Evolutionary conservation across 2,797 vertebrate genomes (phyloP).

Genomic region (Trichosurus vulpecula): DNA sequence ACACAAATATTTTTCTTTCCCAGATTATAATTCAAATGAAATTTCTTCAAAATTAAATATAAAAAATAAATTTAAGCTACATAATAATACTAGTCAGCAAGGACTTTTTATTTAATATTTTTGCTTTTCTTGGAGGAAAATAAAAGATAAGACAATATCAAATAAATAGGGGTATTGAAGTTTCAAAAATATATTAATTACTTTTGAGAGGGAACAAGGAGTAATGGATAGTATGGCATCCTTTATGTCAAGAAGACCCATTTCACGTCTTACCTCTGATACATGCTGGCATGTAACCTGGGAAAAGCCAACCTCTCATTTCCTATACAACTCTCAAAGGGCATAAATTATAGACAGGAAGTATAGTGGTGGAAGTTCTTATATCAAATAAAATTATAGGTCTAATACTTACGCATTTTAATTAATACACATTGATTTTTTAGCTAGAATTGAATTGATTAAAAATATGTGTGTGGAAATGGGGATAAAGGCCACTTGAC

Average conservation of each 20-base stretch:
- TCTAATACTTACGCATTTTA: neutral
- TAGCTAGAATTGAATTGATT: constrained; percentile 42
- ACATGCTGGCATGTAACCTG: neutral
- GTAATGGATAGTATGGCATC: neutral
- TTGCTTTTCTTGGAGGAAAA: neutral
- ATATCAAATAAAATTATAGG: neutral
- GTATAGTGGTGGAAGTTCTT: neutral
- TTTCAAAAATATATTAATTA: neutral
- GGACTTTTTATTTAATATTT: neutral
- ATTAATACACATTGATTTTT: constrained; percentile 37
- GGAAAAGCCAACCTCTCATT: neutral
- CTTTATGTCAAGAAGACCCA: neutral
- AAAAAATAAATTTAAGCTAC: neutral
- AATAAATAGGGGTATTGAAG: neutral
- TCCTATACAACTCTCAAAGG: neutral
- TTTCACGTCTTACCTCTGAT: neutral
- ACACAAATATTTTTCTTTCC: neutral
- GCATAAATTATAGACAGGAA: neutral
- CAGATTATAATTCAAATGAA: neutral
- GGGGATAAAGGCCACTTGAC: constrained; percentile 43
- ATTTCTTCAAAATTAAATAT: neutral
- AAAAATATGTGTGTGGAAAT: constrained; percentile 8
- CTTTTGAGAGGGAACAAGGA: neutral
- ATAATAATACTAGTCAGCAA: neutral
- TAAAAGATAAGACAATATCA: neutral